Evolutionary conservation across 2,797 vertebrate genomes (phyloP).

Genomic region (Gymnopithys bicolor): DNA sequence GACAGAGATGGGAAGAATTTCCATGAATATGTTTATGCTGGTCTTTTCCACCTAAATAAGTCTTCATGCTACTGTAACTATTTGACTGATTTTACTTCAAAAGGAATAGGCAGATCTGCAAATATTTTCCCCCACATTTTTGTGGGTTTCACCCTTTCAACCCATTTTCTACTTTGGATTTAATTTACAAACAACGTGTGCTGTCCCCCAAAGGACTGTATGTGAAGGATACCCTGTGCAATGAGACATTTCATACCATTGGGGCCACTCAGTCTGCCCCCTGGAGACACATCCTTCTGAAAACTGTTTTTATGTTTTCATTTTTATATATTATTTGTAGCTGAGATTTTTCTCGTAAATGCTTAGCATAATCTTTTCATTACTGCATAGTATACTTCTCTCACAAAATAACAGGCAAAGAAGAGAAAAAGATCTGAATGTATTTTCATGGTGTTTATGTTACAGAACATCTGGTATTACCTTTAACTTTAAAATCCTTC

Average conservation of each 20-base stretch:
- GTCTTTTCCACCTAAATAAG: neutral
- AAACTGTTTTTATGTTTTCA: constrained; percentile 37
- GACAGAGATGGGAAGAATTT: neutral
- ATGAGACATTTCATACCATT: constrained; percentile 21
- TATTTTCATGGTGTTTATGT: neutral
- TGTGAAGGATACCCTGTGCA: constrained; percentile 55
- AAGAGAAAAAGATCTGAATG: neutral
- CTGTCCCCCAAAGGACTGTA: constrained; percentile 51
- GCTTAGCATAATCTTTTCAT: constrained; percentile 39
- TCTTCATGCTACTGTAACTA: constrained; percentile 20
- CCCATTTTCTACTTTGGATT: constrained; percentile 44
- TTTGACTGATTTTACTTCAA: constrained; percentile 52
- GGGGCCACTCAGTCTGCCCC: constrained; percentile 41
- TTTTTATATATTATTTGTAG: constrained; percentile 42
- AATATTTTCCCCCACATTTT: constrained; percentile 33
- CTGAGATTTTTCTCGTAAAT: constrained; percentile 38
- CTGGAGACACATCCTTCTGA: neutral
- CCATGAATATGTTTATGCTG: neutral
- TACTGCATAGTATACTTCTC: constrained; percentile 4
- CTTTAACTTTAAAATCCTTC: constrained; percentile 42
- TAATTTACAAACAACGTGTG: constrained; percentile 63
- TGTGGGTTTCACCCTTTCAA: constrained; percentile 64
- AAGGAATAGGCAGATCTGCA: constrained; percentile 47
- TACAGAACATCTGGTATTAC: constrained; percentile 34
- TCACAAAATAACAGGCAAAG: neutral